Percentiles rank a stretch among this genome's conserved stretches.
Evolutionary conservation across 2,113 vertebrate genomes (phyloP).

Genomic region (Gasterosteus nipponicus): DNA sequence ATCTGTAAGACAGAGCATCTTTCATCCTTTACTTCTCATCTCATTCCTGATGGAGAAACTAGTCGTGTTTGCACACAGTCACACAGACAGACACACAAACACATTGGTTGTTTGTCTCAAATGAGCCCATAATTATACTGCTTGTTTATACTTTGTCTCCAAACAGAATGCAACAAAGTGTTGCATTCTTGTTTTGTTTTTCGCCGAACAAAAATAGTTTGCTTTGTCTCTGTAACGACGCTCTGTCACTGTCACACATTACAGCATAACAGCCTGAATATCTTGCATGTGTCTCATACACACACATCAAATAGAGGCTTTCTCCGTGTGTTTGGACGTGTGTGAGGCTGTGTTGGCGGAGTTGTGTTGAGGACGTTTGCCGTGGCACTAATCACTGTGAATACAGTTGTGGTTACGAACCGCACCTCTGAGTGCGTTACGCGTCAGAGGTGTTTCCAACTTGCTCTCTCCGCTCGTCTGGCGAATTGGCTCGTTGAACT

Average conservation of each 20-base stretch:
- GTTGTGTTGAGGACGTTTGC: slow-evolving; percentile 31
- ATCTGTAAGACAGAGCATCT: slow-evolving; percentile 71
- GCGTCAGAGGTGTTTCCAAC: slow-evolving; percentile 56
- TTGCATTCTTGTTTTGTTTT: slow-evolving; percentile 69
- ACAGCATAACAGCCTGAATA: slow-evolving; percentile 15
- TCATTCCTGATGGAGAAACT: slow-evolving; percentile 54
- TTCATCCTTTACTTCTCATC: slow-evolving; percentile 72
- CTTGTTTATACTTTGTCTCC: slow-evolving; percentile 74
- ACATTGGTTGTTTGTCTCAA: slow-evolving; percentile 66
- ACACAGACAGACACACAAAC: slow-evolving; percentile 29
- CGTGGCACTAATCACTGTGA: slow-evolving; percentile 46
- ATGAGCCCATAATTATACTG: slow-evolving; percentile 69
- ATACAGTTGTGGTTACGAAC: slow-evolving; percentile 34
- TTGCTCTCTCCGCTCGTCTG: slow-evolving; percentile 42
- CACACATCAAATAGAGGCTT: slow-evolving; percentile 25
- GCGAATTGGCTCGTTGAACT: neutral
- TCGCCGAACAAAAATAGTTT: slow-evolving; percentile 74
- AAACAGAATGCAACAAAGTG: slow-evolving; percentile 70
- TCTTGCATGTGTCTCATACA: slow-evolving; percentile 14
- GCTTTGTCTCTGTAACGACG: slow-evolving; percentile 71
- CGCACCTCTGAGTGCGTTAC: slow-evolving; percentile 22
- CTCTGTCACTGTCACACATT: slow-evolving; percentile 58
- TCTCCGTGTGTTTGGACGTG: slow-evolving; percentile 1
- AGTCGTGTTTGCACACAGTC: slow-evolving; percentile 33
- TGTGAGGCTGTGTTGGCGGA: neutral